Percentiles rank a stretch among this genome's conserved stretches.
phyloP scores from a whole-genome alignment of 2,797 vertebrate species.

The Enteromius argenteus region DNA sequence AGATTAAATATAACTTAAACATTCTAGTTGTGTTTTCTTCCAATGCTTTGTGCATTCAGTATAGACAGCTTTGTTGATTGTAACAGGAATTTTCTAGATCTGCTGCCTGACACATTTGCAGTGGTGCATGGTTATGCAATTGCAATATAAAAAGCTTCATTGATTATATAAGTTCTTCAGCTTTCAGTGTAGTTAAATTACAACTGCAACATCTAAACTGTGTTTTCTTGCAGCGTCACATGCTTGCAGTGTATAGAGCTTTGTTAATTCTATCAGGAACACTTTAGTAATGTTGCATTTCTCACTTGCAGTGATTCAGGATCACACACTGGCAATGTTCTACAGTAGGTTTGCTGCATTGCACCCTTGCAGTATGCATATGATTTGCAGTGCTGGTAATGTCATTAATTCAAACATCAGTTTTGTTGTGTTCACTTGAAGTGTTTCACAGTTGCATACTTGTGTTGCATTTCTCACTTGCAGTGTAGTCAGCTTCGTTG shows the following conservation, averaged over 20 bases:
- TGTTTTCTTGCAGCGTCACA: neutral
- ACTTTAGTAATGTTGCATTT: neutral
- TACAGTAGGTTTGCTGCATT: neutral
- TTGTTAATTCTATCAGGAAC: neutral
- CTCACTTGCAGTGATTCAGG: neutral
- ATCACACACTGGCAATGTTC: neutral
- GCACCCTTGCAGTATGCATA: neutral
- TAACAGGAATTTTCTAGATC: neutral
- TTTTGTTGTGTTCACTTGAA: neutral
- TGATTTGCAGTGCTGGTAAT: neutral
- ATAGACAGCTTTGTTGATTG: neutral
- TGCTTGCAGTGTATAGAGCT: neutral
- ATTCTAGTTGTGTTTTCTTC: neutral
- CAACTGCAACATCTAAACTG: too few relatives aligned
- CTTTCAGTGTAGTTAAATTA: too few relatives aligned
- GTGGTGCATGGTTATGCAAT: neutral
- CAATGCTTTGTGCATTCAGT: neutral
- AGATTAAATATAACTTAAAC: neutral
- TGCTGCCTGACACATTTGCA: neutral
- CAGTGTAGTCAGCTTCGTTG: neutral
- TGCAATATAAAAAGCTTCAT: neutral
- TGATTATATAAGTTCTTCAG: neutral
- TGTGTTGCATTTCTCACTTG: neutral
- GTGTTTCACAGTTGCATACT: neutral
- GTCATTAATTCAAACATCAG: neutral